Evolutionary conservation across 1,140 invertebrate species (phyloP).

Genomic region (Heliconius eleuchia): DNA sequence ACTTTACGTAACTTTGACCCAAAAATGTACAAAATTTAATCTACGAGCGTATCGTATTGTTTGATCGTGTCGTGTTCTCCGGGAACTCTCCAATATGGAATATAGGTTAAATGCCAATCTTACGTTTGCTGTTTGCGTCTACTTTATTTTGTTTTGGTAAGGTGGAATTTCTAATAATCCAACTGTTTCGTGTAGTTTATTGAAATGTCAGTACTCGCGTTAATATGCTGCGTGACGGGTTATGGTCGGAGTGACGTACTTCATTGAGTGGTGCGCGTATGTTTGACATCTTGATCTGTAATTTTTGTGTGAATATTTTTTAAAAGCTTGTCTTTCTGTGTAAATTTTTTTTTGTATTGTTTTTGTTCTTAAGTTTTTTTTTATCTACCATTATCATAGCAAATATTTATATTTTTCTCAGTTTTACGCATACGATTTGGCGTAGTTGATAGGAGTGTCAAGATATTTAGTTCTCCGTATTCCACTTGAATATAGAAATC

Average conservation of each 20-base stretch:
- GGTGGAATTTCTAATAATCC: conserved; percentile 15
- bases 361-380: not conserved
- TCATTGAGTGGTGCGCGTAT: conserved; percentile 12
- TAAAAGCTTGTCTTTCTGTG: not conserved
- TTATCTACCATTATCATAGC: too few relatives aligned
- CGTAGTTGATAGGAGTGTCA: too few relatives aligned
- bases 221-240: conserved; percentile 32
- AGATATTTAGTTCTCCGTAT: too few relatives aligned
- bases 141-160: conserved; percentile 2
- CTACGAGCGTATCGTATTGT: conserved; percentile 5
- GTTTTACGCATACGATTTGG: too few relatives aligned
- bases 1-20: conserved; percentile 8
- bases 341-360: not conserved
- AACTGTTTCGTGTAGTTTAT: not conserved
- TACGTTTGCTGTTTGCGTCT: not conserved
- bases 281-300: conserved; percentile 26
- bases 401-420: too few relatives aligned
- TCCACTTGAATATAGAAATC: too few relatives aligned
- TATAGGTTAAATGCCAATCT: conserved; percentile 16
- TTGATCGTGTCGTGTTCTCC: conserved; percentile 15
- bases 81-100: conserved; percentile 20
- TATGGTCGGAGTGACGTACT: conserved; percentile 25
- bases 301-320: conserved; percentile 12
- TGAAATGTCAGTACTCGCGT: conserved; percentile 29
- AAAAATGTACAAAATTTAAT: conserved; percentile 12